Evolutionary conservation across 2,888 invertebrate species (phyloP), one percentile per base, ranked within the genome.

Genomic region (Lochmaea capreae): DNA sequence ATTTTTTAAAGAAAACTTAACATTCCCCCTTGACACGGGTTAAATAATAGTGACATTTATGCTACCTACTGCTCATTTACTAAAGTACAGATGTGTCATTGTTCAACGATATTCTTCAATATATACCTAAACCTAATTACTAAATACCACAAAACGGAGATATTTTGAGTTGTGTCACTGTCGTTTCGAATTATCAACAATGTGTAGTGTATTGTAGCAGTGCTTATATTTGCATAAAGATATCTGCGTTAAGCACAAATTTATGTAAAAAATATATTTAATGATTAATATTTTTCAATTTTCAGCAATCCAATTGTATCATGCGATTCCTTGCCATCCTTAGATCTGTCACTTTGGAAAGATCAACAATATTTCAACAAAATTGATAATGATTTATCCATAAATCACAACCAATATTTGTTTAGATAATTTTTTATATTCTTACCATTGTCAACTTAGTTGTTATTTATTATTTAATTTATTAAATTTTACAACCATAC

Each of bases 331-430:
- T 86, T 93, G 72, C 91, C 91, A 14, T 83, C 86, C 75, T 85
- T 92, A 18, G 90, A 93, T 85, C 86, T 92, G 22, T 87, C 88
- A 0, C 84, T 89, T 63, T 93, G 93, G 93, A 88, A 87, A 79
- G 90, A 89, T 70, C 73, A 62, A 42, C 52, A 42, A 14, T n/a
- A 69, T 12, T 43, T 59, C 10, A 8, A 66, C n/a, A 43, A 54
- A 3, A 26, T 52, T n/a, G 12, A 33, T 58, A 26, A 67, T 59
- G 59, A 26, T 59, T 59, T 33, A n/a, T 54, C 54, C 16, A 54
- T 54, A 54, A 54, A 54, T 54, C 54, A 54, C 18, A 54, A 54
- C 18, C 16, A 54, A 18, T 54, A 54, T 16, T 3, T 54, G 18
- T 54, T 54, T 16, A 54, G 16, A 18, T 54, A 54, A 54, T 54